Evolutionary conservation across 2,888 invertebrate species (phyloP), one percentile per base, ranked within the genome.

Genomic region (Sabellastarte sp.): DNA sequence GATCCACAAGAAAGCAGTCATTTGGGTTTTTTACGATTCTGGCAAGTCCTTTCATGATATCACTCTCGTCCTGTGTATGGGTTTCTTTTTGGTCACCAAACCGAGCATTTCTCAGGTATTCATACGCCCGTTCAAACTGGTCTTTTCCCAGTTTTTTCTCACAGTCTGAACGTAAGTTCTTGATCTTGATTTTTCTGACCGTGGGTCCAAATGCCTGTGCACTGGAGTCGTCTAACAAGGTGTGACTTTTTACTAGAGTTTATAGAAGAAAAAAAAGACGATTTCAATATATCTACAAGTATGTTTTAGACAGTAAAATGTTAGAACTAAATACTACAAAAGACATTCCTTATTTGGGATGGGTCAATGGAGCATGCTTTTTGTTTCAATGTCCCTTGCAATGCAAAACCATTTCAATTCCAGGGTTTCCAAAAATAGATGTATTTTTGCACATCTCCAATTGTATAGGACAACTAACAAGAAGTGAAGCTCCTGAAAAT

Each of bases 1-100:
- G 82, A 61, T 83, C 83, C 26, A 83, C 79, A n/a, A 81, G 68
- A 68, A 82, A 82, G 69, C 83, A 82, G 70, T 80, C 82, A 66
- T 77, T 77, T 2, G 80, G 77, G 62, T 81, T 79, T 60, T 77
- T 75, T 26, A 80, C 77, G 66, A 78, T 74, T 59, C 77, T 66
- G 32, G 75, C 58, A 31, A 83, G 73, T n/a, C 78, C 79, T 26
- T 73, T 63, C 75, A 80, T 78, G n/a, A 83, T 81, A 53, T 75
- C 72, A 50, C 73, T 73, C 63, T 82, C 81, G 29, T 76, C 76
- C 5, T 70, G 64, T 20, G 74, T 74, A 3, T 67, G 71, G 1
- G 66, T 64, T 2, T 51, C 55, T 28, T 68, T 64, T 5, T 71
- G 69, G 50, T 67, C 63, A 31, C 61, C 62, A 26, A 71, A 77